A percentile compares a stretch with the other conserved stretches of the same genome.
Conservation (phyloP, 2,888 invertebrate genomes). For the Tetragonisca angustula region DNA sequence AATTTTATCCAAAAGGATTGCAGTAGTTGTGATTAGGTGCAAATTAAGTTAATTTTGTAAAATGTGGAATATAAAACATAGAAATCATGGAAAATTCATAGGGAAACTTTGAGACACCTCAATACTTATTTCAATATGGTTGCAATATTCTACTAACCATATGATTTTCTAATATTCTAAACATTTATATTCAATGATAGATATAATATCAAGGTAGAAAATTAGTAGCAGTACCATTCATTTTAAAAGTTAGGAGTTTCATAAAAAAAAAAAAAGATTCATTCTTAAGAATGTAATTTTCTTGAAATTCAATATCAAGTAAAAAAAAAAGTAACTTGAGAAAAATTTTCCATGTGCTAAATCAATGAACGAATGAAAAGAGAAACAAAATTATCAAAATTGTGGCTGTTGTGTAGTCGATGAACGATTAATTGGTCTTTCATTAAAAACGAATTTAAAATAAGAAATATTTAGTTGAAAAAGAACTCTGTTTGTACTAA, state of each 20-base stretch:
- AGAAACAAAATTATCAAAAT: not conserved
- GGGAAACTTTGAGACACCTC: no score
- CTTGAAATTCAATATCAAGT: not conserved
- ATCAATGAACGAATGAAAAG: not conserved
- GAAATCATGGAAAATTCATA: no score
- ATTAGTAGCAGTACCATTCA: not conserved
- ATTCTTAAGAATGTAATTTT: not conserved
- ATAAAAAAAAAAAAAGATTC: not conserved
- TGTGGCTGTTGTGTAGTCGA: not conserved
- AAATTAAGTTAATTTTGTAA: no score
- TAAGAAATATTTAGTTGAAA: not conserved
- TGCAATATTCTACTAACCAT: no score
- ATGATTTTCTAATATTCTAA: no score
- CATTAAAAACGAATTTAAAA: not conserved
- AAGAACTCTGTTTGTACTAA: not conserved
- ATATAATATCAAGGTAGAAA: not conserved
- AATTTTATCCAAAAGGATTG: no score
- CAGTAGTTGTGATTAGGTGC: no score
- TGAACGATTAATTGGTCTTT: not conserved
- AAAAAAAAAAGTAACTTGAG: not conserved
- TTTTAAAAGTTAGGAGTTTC: not conserved
- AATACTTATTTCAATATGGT: no score
- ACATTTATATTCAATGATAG: no score
- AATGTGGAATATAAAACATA: no score
- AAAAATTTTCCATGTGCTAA: no score